Evolutionary conservation across 2,113 vertebrate genomes (phyloP).

Genomic region (Phrynocephalus versicolor): DNA sequence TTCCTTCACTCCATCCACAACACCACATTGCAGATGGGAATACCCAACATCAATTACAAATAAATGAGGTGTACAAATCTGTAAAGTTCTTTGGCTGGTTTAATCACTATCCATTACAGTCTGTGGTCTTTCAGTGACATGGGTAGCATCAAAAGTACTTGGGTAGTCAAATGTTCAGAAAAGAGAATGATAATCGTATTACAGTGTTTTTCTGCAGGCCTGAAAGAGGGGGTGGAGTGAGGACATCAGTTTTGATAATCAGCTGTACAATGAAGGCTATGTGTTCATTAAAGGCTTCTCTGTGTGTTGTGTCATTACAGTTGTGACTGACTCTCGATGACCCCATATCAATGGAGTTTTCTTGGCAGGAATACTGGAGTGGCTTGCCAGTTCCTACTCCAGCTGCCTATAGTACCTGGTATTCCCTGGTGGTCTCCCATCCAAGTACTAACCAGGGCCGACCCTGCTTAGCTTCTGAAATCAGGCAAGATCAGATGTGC

Average conservation of each 20-base stretch:
- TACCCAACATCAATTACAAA: background rate
- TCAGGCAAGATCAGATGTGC: too few relatives aligned
- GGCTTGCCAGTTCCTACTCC: too few relatives aligned
- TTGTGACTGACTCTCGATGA: too few relatives aligned
- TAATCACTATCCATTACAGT: background rate
- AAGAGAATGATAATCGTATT: background rate
- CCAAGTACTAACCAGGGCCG: too few relatives aligned
- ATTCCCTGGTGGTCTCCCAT: too few relatives aligned
- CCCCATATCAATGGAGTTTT: too few relatives aligned
- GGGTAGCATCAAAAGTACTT: background rate
- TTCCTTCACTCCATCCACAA: too few relatives aligned
- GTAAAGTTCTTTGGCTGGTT: background rate
- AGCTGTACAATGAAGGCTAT: background rate
- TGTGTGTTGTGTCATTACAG: too few relatives aligned
- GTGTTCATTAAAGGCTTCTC: background rate
- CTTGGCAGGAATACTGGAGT: too few relatives aligned
- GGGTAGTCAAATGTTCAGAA: background rate
- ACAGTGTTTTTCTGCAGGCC: background rate
- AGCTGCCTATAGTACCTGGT: too few relatives aligned
- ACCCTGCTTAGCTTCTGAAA: too few relatives aligned
- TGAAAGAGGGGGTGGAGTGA: background rate
- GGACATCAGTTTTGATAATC: background rate
- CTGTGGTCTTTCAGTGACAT: background rate
- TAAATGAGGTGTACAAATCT: background rate
- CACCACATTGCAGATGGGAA: too few relatives aligned